phyloP scores from a whole-genome alignment of 2,888 invertebrate species.

The Eristalis arbustorum region DNA sequence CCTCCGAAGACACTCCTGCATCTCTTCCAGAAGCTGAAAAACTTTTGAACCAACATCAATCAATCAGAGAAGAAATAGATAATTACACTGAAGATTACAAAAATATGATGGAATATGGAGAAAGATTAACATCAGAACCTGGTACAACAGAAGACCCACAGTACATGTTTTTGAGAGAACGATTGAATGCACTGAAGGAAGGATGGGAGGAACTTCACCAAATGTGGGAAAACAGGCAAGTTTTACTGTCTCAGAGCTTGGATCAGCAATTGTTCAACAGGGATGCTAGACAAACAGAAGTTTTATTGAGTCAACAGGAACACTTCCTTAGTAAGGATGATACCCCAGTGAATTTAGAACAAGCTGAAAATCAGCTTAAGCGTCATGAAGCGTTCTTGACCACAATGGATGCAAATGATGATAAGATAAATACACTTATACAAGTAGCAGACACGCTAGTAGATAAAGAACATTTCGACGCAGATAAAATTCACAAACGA shows the following conservation, averaged over 20 bases:
- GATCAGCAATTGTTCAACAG: constrained; percentile 97
- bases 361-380: constrained; percentile 98
- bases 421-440: constrained; percentile 98
- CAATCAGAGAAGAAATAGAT: constrained; percentile 99
- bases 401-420: constrained; percentile 99
- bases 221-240: constrained; percentile 99
- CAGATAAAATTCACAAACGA: constrained; percentile 97
- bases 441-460: constrained; percentile 95
- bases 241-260: constrained; percentile 95
- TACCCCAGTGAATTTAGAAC: constrained; percentile 95
- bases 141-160: constrained; percentile 97
- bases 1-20: constrained; percentile 96
- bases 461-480: constrained; percentile 96
- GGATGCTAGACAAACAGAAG: constrained; percentile 98
- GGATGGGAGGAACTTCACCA: constrained; percentile 99
- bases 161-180: constrained; percentile 99
- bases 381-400: constrained; percentile 99
- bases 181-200: constrained; percentile 98
- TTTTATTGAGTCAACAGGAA: constrained; percentile 98
- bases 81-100: constrained; percentile 99
- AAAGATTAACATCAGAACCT: constrained; percentile 93
- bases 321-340: constrained; percentile 98
- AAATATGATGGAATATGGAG: constrained; percentile 99
- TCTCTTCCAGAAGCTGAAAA: constrained; percentile 98
- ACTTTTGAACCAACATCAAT: constrained; percentile 97